Percentiles rank a stretch among this genome's conserved stretches.
Evolutionary conservation across 2,797 vertebrate species (phyloP).

Genomic region (Novumbra hubbsi): DNA sequence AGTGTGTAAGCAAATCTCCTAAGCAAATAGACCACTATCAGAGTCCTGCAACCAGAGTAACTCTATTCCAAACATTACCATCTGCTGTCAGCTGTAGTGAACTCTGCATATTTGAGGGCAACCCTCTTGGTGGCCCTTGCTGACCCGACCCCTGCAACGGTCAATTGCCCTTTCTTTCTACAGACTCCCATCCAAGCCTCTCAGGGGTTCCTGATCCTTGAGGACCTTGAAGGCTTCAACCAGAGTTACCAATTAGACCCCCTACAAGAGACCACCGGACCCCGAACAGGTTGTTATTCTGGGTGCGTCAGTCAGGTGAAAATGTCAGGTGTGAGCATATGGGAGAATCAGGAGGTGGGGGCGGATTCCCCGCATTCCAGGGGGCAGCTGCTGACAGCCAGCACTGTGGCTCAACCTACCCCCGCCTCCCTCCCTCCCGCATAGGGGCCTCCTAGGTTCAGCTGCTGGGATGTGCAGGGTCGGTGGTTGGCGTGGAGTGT

Average conservation of each 20-base stretch:
- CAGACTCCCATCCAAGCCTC: slow-evolving; percentile 50
- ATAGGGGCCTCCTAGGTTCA: slow-evolving; percentile 63
- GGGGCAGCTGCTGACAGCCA: slow-evolving; percentile 78
- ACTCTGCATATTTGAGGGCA: slow-evolving; percentile 32
- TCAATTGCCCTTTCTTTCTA: slow-evolving; percentile 59
- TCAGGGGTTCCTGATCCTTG: slow-evolving; percentile 32
- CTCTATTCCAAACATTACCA: slow-evolving; percentile 51
- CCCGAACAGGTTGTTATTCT: slow-evolving; percentile 42
- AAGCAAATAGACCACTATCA: slow-evolving; percentile 64
- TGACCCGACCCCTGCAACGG: slow-evolving; percentile 39
- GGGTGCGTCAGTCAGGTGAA: slow-evolving; percentile 52
- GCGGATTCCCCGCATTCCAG: slow-evolving; percentile 75
- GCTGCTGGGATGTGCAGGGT: slow-evolving; percentile 65
- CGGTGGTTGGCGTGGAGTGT: slow-evolving; percentile 33
- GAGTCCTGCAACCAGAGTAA: slow-evolving; percentile 65
- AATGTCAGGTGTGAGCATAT: slow-evolving; percentile 65
- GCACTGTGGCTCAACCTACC: slow-evolving; percentile 26
- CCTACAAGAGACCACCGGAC: slow-evolving; percentile 1
- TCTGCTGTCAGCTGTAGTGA: slow-evolving; percentile 38
- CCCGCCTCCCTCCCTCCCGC: background rate
- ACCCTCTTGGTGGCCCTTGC: slow-evolving; percentile 36
- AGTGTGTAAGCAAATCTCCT: slow-evolving; percentile 57
- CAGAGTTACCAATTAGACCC: slow-evolving; percentile 21
- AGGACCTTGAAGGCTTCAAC: slow-evolving; percentile 27
- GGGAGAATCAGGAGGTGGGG: slow-evolving; percentile 64